A percentile compares a stretch with the other conserved stretches of the same genome.
Conservation (phyloP, 2,797 vertebrate species). For the Pangasius krempfi region DNA sequence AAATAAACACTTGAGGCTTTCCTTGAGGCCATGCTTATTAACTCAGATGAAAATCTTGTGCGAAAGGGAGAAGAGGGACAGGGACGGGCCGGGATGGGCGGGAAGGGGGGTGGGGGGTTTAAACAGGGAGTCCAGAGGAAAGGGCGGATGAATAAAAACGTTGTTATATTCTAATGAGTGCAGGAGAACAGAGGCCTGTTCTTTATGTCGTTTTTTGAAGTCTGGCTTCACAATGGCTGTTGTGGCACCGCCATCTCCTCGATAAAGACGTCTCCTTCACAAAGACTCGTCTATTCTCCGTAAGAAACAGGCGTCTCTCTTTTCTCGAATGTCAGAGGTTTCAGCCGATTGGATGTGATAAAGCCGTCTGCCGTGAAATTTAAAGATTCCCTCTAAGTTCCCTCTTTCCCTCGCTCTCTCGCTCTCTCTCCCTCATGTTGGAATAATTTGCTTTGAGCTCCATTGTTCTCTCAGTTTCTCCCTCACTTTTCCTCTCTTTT, state of each 20-base stretch:
- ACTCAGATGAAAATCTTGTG: not conserved
- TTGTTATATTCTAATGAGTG: conserved; percentile 51
- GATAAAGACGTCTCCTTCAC: conserved; percentile 56
- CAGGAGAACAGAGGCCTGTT: conserved; percentile 51
- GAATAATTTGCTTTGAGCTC: conserved; percentile 61
- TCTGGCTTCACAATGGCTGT: conserved; percentile 52
- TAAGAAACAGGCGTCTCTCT: conserved; percentile 51
- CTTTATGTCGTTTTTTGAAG: conserved; percentile 51
- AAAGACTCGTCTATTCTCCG: conserved; percentile 52
- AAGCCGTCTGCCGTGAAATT: conserved; percentile 62
- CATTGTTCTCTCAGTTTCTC: conserved; percentile 75
- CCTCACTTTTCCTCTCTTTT: conserved; percentile 69
- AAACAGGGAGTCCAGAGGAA: not conserved
- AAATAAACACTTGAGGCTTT: not conserved
- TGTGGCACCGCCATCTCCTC: conserved; percentile 56
- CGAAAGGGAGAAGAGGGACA: not conserved
- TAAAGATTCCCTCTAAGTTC: conserved; percentile 42
- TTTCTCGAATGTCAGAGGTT: conserved; percentile 56
- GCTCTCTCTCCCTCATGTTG: conserved; percentile 50
- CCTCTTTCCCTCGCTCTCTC: conserved; percentile 50
- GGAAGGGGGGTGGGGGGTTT: not conserved
- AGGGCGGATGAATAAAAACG: conserved; percentile 36
- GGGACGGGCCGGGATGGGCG: not conserved
- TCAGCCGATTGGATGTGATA: conserved; percentile 61
- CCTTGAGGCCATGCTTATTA: not conserved